Evolutionary conservation across 2,888 invertebrate species (phyloP).

Genomic region (Dasysyrphus albostriatus): DNA sequence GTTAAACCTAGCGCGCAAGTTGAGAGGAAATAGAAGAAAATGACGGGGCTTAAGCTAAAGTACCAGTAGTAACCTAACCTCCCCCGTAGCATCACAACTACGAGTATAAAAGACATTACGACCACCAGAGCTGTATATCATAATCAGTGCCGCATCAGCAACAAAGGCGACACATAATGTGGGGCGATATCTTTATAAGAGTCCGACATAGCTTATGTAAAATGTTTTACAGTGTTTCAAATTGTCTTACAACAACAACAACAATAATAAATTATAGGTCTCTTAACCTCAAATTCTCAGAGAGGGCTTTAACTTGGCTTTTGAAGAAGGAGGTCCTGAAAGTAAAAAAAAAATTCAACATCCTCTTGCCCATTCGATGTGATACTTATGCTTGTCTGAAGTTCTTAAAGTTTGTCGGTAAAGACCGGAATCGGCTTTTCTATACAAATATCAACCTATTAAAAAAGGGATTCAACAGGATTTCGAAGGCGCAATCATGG

Average conservation of each 20-base stretch:
- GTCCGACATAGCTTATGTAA: no score
- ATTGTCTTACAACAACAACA: background rate
- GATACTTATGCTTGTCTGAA: no score
- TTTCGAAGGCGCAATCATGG: background rate
- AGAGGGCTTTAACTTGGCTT: background rate
- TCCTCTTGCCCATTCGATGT: background rate
- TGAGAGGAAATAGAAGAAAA: constrained; percentile 6
- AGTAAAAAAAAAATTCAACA: background rate
- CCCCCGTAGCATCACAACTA: background rate
- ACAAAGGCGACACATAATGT: background rate
- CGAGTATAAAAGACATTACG: background rate
- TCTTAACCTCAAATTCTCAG: background rate
- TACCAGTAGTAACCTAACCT: background rate
- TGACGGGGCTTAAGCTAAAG: constrained; percentile 32
- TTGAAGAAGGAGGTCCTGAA: background rate
- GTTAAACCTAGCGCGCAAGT: constrained; percentile 38
- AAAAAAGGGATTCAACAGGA: background rate
- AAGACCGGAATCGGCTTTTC: no score
- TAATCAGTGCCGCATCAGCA: background rate
- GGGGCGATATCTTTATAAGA: background rate
- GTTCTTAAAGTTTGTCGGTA: no score
- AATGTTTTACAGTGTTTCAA: background rate
- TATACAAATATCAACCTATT: no score
- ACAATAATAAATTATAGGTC: no score
- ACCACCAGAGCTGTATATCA: background rate